These are phyloP conservation scores for Typhlichthys subterraneus DNA, from an alignment of 2,797 vertebrate species.

Conservation along the genomic window DNA sequence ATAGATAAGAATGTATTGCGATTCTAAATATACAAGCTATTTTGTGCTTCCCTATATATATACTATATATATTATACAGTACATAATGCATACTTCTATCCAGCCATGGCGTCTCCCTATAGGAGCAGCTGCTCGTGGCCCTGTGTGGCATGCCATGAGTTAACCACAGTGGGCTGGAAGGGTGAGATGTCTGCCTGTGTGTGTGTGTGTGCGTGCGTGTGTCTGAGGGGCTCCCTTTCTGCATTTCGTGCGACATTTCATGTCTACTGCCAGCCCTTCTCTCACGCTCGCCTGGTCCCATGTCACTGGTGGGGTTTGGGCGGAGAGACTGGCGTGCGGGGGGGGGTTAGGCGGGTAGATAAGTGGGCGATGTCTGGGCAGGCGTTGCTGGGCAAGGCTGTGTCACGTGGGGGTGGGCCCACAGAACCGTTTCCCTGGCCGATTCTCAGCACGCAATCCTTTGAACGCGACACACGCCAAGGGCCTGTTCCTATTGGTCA, in stretches of 20 bases:
- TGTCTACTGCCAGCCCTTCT: conserved; percentile 80
- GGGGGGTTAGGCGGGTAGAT: conserved; percentile 44
- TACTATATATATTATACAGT: conserved; percentile 10
- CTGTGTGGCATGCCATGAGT: conserved; percentile 65
- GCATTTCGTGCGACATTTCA: conserved; percentile 78
- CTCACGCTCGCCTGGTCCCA: conserved; percentile 80
- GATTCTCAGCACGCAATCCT: conserved; percentile 77
- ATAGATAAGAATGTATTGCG: neutral
- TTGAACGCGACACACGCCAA: conserved; percentile 38
- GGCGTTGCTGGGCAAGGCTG: conserved; percentile 51
- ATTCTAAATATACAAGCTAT: neutral
- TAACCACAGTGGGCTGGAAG: conserved; percentile 64
- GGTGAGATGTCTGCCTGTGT: conserved; percentile 46
- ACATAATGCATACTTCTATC: conserved; percentile 24
- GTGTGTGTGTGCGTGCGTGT: conserved; percentile 25
- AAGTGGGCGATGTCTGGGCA: conserved; percentile 69
- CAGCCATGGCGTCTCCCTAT: conserved; percentile 46
- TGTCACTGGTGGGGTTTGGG: conserved; percentile 64
- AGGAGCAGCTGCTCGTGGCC: conserved; percentile 66
- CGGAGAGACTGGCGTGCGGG: conserved; percentile 22
- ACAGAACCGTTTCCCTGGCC: conserved; percentile 65
- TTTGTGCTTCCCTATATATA: conserved; percentile 36
- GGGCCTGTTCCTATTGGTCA: no score
- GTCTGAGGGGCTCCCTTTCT: conserved; percentile 59
- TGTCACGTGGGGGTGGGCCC: conserved; percentile 57